These are phyloP conservation scores for Anseranas semipalmata DNA, from an alignment of 2,113 vertebrate genomes.

Conservation along the genomic window DNA sequence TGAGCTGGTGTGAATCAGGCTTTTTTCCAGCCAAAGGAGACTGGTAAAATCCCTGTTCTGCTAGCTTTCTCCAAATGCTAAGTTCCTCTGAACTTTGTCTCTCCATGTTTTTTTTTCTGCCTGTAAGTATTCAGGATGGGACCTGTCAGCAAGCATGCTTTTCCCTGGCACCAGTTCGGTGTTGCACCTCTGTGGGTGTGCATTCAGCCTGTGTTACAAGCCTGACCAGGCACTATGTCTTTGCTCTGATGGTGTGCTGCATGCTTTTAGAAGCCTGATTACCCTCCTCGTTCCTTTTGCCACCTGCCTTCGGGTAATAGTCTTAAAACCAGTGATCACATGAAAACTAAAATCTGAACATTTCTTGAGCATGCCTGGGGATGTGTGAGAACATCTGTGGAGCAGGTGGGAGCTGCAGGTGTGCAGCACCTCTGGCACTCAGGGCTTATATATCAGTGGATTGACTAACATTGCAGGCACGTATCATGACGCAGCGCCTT, in stretches of 20 bases:
- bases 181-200: not conserved
- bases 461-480: not conserved
- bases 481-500: not conserved
- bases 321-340: not conserved
- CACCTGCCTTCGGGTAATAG: not conserved
- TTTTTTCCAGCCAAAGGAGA: not conserved
- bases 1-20: not conserved
- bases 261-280: not conserved
- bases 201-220: fast-evolving
- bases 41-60: not conserved
- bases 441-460: not conserved
- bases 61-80: not conserved
- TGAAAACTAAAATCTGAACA: not conserved
- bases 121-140: not conserved
- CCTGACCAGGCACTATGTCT: too few relatives aligned
- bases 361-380: not conserved
- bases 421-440: fast-evolving
- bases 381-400: not conserved
- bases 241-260: not conserved
- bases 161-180: not conserved
- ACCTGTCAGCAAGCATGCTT: not conserved
- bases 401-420: not conserved
- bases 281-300: not conserved
- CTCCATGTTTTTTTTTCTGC: not conserved
- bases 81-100: not conserved